Evolutionary conservation across 2,797 vertebrate genomes (phyloP), one percentile per base, ranked within the genome.

Genomic region (Oreochromis mossambicus): DNA sequence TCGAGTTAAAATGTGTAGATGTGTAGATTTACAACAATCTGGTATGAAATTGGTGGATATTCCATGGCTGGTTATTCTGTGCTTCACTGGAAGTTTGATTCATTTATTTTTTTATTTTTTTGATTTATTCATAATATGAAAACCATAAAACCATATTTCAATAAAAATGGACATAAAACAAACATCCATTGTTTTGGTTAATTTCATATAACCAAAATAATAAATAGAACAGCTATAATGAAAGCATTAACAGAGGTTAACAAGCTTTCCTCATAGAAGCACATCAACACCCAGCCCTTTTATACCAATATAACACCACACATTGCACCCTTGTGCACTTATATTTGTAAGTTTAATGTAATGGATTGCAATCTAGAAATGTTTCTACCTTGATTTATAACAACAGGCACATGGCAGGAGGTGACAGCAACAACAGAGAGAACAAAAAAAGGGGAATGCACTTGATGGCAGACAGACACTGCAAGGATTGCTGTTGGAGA

Each of bases 401-500:
- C 50, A 68, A 50, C 15, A 66, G 84, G 79, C 85, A 73, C 24
- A 52, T 84, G 77, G 79, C 68, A 68, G 68, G 63, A 19, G 38
- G 38, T 83, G 82, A 63, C 32, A 19, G 41, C 58, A 82, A 46
- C 48, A 80, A 51, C 48, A 63, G 68, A 32, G 46, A 32, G 6
- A 75, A 66, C 4, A 5, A 66, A 15, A 38, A 75, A 24, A 76
- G 12, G 78, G 70, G 19, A n/a, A 66, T 56, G 83, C 63, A 81
- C 77, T 82, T 36, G 32, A 78, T 76, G 81, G 63, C 77, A 87
- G 78, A 82, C 34, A 50, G 68, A 83, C 21, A 78, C 88, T 86
- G 80, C 63, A 82, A 88, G 82, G 84, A 87, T 81, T 87, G 87
- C 90, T 90, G 82, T 87, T 82, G 85, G 87, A 95, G 91, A 91